A percentile compares a stretch with the other conserved stretches of the same genome.
phyloP scores from a whole-genome alignment of 1,140 invertebrate species.

The Apis laboriosa region DNA sequence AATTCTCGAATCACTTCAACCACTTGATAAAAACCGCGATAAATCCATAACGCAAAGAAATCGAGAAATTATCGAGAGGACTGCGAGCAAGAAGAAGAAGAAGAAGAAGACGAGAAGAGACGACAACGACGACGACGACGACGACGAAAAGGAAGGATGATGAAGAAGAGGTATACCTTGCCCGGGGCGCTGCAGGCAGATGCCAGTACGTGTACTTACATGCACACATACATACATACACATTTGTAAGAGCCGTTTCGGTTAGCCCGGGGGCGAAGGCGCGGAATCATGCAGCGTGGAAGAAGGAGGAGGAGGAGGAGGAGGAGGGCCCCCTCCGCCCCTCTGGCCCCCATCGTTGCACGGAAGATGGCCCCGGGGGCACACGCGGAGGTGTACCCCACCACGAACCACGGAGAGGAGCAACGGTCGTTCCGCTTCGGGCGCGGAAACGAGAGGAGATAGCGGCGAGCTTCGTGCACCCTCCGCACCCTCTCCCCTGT shows the following conservation, averaged over 20 bases:
- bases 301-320: constrained; percentile 56
- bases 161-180: constrained; percentile 55
- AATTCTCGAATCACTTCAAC: no score
- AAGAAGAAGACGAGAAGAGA: constrained; percentile 18
- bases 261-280: constrained; percentile 64
- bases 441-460: constrained; percentile 74
- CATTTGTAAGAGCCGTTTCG: constrained; percentile 69
- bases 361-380: constrained; percentile 41
- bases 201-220: constrained; percentile 59
- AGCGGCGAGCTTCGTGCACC: constrained; percentile 62
- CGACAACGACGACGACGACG: constrained; percentile 34
- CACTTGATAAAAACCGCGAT: no score
- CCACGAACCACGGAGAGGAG: constrained; percentile 48
- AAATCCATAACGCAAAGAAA: not conserved
- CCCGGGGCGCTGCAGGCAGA: constrained; percentile 76
- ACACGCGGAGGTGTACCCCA: constrained; percentile 62
- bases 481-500: constrained; percentile 43
- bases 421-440: constrained; percentile 68
- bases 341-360: constrained; percentile 44
- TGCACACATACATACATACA: constrained; percentile 49
- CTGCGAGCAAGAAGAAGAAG: constrained; percentile 4
- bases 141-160: constrained; percentile 28
- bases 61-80: constrained; percentile 11
- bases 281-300: constrained; percentile 69
- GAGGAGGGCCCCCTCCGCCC: constrained; percentile 6